Percentiles rank a stretch among this genome's conserved stretches.
phyloP scores from a whole-genome alignment of 2,888 invertebrate genomes.

The Cryptops parisi region DNA sequence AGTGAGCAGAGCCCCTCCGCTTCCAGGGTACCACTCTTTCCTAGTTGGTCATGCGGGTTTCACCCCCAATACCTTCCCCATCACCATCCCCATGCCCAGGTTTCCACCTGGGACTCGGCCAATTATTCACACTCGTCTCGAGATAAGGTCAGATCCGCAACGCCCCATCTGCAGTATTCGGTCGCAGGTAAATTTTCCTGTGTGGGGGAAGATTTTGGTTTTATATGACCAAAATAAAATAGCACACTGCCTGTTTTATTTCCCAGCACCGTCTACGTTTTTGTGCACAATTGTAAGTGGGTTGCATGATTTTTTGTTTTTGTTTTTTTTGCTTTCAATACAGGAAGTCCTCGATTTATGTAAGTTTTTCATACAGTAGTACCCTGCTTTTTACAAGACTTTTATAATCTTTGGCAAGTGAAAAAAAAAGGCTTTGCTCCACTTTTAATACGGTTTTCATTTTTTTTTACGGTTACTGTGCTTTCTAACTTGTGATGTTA shows the following conservation, averaged over 20 bases:
- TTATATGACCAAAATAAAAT: background rate
- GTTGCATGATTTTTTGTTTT: too few species aligned
- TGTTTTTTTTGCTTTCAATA: too few species aligned
- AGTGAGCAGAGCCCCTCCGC: conserved; percentile 9
- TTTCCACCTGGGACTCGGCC: background rate
- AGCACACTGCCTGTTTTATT: background rate
- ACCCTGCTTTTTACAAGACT: too few species aligned
- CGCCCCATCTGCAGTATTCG: conserved; percentile 1
- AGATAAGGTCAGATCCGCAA: conserved; percentile 1
- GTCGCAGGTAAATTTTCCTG: conserved; percentile 2
- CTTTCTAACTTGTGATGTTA: too few species aligned
- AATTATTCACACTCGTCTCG: conserved; percentile 2
- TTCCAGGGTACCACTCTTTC: conserved; percentile 53
- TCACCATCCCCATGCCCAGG: conserved; percentile 14
- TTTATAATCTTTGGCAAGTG: too few species aligned
- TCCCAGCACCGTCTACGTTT: background rate
- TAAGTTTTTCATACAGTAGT: too few species aligned
- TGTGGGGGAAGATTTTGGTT: background rate
- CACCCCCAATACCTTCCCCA: conserved; percentile 83
- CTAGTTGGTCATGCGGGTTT: conserved; percentile 89
- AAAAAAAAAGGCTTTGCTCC: too few species aligned
- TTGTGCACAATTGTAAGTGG: too few species aligned
- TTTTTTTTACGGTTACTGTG: too few species aligned
- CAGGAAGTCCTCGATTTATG: too few species aligned
- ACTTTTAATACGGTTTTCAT: too few species aligned